Evolutionary conservation across 2,797 vertebrate genomes (phyloP).

Genomic region (Molossus molossus): DNA sequence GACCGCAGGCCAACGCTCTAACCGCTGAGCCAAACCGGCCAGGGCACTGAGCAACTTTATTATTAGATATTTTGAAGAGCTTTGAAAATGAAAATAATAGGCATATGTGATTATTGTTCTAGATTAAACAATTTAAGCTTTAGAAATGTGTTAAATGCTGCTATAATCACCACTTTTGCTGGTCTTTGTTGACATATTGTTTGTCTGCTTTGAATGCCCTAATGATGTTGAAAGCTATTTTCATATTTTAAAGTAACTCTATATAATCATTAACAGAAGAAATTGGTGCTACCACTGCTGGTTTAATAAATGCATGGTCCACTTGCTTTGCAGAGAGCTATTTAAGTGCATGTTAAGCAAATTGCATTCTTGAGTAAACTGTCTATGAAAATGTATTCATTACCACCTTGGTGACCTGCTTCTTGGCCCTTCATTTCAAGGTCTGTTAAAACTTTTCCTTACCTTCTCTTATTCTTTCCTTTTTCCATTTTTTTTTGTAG

Average conservation of each 20-base stretch:
- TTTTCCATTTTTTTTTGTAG: slow-evolving; percentile 85
- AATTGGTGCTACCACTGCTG: slow-evolving; percentile 4
- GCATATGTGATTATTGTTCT: not conserved
- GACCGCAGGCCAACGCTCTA: too few species aligned
- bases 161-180: slow-evolving; percentile 18
- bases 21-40: too few species aligned
- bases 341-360: slow-evolving; percentile 56
- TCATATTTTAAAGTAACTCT: slow-evolving; percentile 71
- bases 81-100: slow-evolving; percentile 63
- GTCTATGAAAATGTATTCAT: not conserved
- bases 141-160: slow-evolving; percentile 41
- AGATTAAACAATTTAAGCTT: slow-evolving; percentile 24
- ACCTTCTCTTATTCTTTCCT: slow-evolving; percentile 10
- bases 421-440: slow-evolving; percentile 60
- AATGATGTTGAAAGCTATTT: slow-evolving; percentile 52
- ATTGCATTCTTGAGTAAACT: slow-evolving; percentile 62
- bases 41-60: not conserved
- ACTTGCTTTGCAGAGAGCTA: slow-evolving; percentile 62
- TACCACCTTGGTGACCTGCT: not conserved
- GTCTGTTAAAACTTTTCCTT: slow-evolving; percentile 43
- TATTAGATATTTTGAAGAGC: slow-evolving; percentile 41
- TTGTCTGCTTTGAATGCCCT: slow-evolving; percentile 49
- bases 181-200: slow-evolving; percentile 15
- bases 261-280: slow-evolving; percentile 59
- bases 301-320: slow-evolving; percentile 65